Percentiles rank a stretch among this genome's conserved stretches.
Conservation (phyloP, 2,797 vertebrate species). For the Cyclura pinguis region DNA sequence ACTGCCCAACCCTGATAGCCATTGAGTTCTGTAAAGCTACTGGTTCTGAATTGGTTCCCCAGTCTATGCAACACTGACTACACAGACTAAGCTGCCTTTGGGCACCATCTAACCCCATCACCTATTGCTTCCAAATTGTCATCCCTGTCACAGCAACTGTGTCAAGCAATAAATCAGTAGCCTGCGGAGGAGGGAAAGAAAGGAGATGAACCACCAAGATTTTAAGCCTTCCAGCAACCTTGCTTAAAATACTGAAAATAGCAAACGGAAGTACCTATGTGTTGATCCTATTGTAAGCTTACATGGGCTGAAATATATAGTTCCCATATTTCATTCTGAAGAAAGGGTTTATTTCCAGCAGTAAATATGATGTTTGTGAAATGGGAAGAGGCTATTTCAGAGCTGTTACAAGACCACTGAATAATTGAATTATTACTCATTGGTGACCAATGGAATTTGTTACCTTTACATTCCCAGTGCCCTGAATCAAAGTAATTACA, state of each 20-base stretch:
- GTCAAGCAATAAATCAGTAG: slow-evolving; percentile 37
- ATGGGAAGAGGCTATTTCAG: slow-evolving; percentile 69
- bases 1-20: no score
- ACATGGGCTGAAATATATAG: slow-evolving; percentile 62
- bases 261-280: slow-evolving; percentile 38
- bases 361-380: slow-evolving; percentile 74
- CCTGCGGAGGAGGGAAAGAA: neutral
- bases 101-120: no score
- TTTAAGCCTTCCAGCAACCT: slow-evolving; percentile 25
- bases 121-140: neutral
- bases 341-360: slow-evolving; percentile 70
- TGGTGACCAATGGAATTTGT: slow-evolving; percentile 69
- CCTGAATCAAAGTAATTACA: slow-evolving; percentile 77
- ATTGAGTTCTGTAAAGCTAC: neutral
- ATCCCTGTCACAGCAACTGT: neutral
- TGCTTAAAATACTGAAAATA: slow-evolving; percentile 57
- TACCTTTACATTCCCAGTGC: slow-evolving; percentile 66
- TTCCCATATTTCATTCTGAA: slow-evolving; percentile 65
- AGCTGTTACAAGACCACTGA: slow-evolving; percentile 68
- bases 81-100: no score
- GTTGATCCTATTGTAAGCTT: slow-evolving; percentile 45
- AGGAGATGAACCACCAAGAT: slow-evolving; percentile 15
- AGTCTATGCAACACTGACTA: neutral
- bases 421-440: slow-evolving; percentile 77
- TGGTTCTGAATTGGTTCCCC: neutral